Base-by-base conservation (phyloP, 2,888 invertebrate genomes). In the Alloscopus bannaensis region DNA sequence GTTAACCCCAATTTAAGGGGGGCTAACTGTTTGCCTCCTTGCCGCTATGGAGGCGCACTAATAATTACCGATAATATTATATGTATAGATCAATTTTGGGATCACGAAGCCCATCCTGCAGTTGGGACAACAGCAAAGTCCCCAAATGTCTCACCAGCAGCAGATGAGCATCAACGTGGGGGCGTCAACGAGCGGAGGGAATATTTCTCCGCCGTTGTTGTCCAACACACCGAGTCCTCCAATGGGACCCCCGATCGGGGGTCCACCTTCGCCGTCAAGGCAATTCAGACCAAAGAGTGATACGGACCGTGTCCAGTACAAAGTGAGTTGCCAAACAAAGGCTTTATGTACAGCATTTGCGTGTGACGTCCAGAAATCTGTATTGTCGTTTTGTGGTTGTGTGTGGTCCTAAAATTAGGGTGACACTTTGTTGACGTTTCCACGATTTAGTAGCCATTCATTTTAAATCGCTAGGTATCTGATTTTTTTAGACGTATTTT, bases 221-320 rank as follows among this genome's bases (percentile, higher is more conserved):
- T 66, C 81, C 6, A 83, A 80, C 45, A 81, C 85, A 24, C 84
- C 84, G 20, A 84, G 85, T 24, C 84, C 86, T n/a, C 84, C 84
- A 42, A 82, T 85, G 82, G 85, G 84, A 20, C 84, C 83, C 22
- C 84, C 77, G 31, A 29, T 62, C 24, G 80, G 84, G 64, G 85
- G 86, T 13, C 87, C 87, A 11, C 76, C 81, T n/a, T 86, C 87
- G 6, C 87, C 87, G 22, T 81, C 86, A 13, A 86, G 85, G 60
- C 82, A 84, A 18, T 87, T 87, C 42, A 83, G 87, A 73, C 83
- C 86, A 28, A 87, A 87, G 78, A 86, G 86, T 50, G 87, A 86
- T 65, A 85, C 87, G 26, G 87, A 87, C 31, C 83, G 87, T 72
- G 86, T 86, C 26, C 86, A 86, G 66, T 87, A 87, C 81, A 86